A percentile compares a stretch with the other conserved stretches of the same genome.
Conservation (phyloP, 1,140 invertebrate genomes). For the Platorchestia sp. region DNA sequence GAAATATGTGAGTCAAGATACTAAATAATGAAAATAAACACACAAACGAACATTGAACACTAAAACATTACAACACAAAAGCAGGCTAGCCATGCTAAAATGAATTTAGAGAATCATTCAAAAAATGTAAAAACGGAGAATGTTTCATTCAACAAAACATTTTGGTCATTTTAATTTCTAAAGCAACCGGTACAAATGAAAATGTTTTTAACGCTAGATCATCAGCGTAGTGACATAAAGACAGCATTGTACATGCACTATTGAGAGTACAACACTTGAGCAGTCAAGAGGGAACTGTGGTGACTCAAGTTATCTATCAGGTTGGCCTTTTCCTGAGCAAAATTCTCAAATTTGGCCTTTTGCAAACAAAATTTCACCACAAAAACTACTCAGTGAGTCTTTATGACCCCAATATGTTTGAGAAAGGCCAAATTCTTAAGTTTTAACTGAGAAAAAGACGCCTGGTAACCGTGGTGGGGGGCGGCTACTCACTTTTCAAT, state of each 20-base stretch:
- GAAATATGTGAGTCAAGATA: background rate
- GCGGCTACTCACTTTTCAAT: conserved; percentile 80
- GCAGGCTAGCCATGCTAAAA: background rate
- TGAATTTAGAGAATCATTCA: background rate
- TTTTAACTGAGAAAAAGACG: too few relatives aligned
- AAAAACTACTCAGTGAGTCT: too few relatives aligned
- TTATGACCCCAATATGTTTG: too few relatives aligned
- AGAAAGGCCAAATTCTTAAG: too few relatives aligned
- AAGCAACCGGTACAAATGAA: background rate
- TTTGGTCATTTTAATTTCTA: background rate
- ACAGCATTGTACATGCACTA: background rate
- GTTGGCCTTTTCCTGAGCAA: too few relatives aligned
- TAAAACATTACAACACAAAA: background rate
- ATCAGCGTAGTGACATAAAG: background rate
- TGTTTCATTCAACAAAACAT: background rate
- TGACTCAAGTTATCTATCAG: too few relatives aligned
- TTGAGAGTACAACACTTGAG: background rate
- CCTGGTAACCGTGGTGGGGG: background rate
- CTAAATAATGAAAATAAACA: background rate
- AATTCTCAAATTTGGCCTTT: too few relatives aligned
- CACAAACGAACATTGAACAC: background rate
- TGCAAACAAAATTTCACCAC: too few relatives aligned
- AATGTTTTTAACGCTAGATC: background rate
- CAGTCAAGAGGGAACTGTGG: background rate
- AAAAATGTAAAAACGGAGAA: background rate